A percentile compares a stretch with the other conserved stretches of the same genome.
phyloP scores from a whole-genome alignment of 2,797 vertebrate genomes.

The Gymnothorax reevesii region DNA sequence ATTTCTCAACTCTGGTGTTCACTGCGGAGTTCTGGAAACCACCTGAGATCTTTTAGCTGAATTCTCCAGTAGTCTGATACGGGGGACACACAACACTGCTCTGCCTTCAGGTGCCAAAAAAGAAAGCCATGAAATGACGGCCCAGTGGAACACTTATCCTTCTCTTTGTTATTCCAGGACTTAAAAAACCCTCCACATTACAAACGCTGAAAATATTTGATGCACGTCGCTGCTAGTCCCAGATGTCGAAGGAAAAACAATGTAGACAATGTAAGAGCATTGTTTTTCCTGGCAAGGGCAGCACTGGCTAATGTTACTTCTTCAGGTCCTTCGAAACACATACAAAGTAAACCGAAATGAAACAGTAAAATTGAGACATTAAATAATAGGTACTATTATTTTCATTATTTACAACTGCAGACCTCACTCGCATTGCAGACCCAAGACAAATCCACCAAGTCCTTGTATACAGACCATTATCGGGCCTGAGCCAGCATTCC shows the following conservation, averaged over 20 bases:
- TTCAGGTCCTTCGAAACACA: not conserved
- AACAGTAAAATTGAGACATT: not conserved
- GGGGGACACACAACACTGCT: not conserved
- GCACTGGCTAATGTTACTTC: not conserved
- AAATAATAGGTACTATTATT: too few relatives aligned
- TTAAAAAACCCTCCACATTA: not conserved
- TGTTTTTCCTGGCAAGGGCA: not conserved
- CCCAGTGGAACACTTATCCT: not conserved
- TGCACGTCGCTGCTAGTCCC: not conserved
- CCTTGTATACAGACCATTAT: slow-evolving; percentile 31
- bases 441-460: not conserved
- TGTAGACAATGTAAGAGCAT: not conserved
- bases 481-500: slow-evolving; percentile 54
- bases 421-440: not conserved
- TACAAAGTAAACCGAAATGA: not conserved
- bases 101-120: not conserved
- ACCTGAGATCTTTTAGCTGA: not conserved
- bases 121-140: not conserved
- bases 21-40: not conserved
- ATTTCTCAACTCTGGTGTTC: not conserved
- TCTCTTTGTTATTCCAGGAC: slow-evolving; percentile 3
- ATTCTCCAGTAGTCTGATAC: slow-evolving; percentile 3
- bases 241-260: not conserved
- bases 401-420: too few relatives aligned
- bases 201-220: not conserved